phyloP scores from a whole-genome alignment of 2,888 invertebrate genomes.

The Scaptodrosophila latifasciaeformis region DNA sequence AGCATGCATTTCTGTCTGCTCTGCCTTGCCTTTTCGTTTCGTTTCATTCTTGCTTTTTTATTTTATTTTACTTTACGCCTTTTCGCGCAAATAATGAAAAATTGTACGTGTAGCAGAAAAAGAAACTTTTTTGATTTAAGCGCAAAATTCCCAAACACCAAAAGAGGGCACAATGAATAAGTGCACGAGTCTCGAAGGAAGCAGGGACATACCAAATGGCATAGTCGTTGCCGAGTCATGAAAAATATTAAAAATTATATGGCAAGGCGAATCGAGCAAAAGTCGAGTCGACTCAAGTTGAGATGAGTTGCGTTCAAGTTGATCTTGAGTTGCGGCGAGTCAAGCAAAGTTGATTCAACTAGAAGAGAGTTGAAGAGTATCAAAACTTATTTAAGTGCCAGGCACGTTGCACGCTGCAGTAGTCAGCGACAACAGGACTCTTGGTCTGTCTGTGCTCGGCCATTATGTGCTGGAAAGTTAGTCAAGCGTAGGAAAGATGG shows the following conservation, averaged over 20 bases:
- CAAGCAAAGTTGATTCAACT: too few species aligned
- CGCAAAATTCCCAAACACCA: conserved; percentile 39
- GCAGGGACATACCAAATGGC: neutral
- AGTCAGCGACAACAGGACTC: neutral
- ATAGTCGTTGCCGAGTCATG: conserved; percentile 17
- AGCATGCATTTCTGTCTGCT: conserved; percentile 23
- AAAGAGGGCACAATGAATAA: conserved; percentile 31
- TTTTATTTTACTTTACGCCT: conserved; percentile 21
- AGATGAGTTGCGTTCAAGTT: too few species aligned
- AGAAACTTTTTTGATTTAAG: conserved; percentile 46
- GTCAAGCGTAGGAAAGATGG: too few species aligned
- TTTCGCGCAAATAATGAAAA: conserved; percentile 49
- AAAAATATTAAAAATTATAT: conserved; percentile 28
- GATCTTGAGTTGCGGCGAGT: too few species aligned
- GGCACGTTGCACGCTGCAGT: conserved; percentile 42
- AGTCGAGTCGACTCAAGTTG: too few species aligned
- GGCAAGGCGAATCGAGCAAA: conserved; percentile 17
- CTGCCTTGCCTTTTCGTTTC: neutral
- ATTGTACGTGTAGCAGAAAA: conserved; percentile 31
- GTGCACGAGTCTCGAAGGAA: neutral
- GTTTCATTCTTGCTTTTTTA: conserved; percentile 1
- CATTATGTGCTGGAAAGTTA: neutral
- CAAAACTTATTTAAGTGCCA: conserved; percentile 67
- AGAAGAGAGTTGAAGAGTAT: conserved; percentile 9
- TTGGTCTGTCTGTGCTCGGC: neutral